Evolutionary conservation across 2,113 vertebrate species (phyloP).

Genomic region (Pygoscelis adeliae): DNA sequence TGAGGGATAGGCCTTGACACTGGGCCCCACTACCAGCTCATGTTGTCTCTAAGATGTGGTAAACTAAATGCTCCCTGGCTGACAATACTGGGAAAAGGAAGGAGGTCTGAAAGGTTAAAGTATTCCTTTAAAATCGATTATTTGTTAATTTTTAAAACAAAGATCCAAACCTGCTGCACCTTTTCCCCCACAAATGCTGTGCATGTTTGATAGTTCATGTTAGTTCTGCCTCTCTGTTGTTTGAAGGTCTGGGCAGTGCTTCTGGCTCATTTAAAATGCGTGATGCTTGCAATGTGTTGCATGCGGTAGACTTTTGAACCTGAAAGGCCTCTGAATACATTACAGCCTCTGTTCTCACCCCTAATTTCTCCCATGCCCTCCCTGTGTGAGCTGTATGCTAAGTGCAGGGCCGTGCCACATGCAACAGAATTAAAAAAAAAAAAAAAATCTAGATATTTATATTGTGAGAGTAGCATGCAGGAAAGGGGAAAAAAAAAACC

Average conservation of each 20-base stretch:
- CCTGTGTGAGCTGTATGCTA: neutral
- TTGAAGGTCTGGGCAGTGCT: neutral
- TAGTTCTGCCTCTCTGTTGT: neutral
- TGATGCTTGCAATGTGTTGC: neutral
- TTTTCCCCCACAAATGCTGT: rapidly evolving
- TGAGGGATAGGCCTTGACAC: neutral
- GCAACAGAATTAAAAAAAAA: neutral
- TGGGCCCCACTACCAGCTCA: neutral
- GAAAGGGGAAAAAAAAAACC: neutral
- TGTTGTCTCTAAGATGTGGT: neutral
- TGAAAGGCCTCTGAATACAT: neutral
- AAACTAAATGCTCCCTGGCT: neutral
- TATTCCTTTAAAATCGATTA: neutral
- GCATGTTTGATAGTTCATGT: neutral
- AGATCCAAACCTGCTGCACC: neutral
- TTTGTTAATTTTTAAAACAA: neutral
- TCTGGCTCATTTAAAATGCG: neutral
- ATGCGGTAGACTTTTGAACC: neutral
- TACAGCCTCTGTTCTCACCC: neutral
- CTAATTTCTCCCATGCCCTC: neutral
- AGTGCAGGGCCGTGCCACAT: neutral
- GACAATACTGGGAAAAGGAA: neutral
- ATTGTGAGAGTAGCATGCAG: neutral
- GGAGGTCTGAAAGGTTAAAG: neutral
- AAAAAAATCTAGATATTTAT: neutral